Evolutionary conservation across 2,888 invertebrate species (phyloP), one percentile per base, ranked within the genome.

Genomic region (Pandemis cinnamomeana): DNA sequence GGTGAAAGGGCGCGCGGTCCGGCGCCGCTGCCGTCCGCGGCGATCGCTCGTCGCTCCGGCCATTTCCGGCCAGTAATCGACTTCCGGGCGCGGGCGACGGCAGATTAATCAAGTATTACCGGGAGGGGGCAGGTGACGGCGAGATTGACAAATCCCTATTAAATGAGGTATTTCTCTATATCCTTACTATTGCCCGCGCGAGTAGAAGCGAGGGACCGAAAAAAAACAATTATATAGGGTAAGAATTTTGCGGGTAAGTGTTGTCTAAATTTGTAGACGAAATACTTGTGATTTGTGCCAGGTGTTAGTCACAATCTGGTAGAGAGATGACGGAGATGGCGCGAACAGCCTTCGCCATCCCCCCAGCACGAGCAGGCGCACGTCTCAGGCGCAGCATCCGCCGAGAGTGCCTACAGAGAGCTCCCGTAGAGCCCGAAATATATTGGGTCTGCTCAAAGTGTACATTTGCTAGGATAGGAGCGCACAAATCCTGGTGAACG

Each of bases 31-130:
- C 27, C 27, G 27, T 36, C 27, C 70, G 78, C 78, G 79, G 74
- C 79, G 77, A 78, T 77, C 58, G 58, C 7, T 11, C 58, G 58
- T 3, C 58, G 58, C 61, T 61, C 77, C 78, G 74, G 80, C 87
- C 86, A 89, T 90, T 90, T 90, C 90, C 90, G 85, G 81, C 75
- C 82, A 76, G 83, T 88, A 89, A 90, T 89, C 85, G 89, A 89
- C 86, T 88, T 87, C 88, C 89, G 86, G 83, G 77, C 46, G 60
- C 61, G 67, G 72, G 79, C 82, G 82, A 84, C 82, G 81, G 78
- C 76, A 78, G 75, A 80, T 82, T 82, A 85, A 86, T 86, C 85
- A 82, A 86, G 84, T 84, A 85, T 82, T 83, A 82, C 82, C 81
- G 10, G 48, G 15, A 15, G 36, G 10, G 51, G n/a, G 7, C 62